Percentiles rank a stretch among this genome's conserved stretches.
Evolutionary conservation across 2,113 vertebrate species (phyloP).

Genomic region (Lophius piscatorius): DNA sequence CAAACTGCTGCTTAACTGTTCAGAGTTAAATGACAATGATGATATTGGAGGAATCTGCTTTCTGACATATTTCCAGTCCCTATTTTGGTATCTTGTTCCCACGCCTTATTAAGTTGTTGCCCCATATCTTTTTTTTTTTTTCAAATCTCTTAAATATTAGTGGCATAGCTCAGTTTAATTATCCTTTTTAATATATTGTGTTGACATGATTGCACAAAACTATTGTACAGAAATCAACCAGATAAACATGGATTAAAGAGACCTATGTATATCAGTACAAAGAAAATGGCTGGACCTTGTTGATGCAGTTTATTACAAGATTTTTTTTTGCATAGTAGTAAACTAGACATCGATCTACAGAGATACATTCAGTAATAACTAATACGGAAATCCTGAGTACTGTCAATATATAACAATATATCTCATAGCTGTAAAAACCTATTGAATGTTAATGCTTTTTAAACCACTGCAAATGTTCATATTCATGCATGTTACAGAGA

Average conservation of each 20-base stretch:
- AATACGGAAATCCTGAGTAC: slow-evolving; percentile 75
- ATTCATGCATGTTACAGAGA: slow-evolving; percentile 37
- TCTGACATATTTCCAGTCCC: no score
- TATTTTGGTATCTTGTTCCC: no score
- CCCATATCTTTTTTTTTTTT: no score
- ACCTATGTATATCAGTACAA: slow-evolving; percentile 15
- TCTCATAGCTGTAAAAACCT: slow-evolving; percentile 42
- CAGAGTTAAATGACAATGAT: no score
- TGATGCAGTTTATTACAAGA: slow-evolving; percentile 52
- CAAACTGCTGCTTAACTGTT: no score
- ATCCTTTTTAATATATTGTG: slow-evolving; percentile 42
- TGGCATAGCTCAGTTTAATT: not conserved
- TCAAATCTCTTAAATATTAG: no score
- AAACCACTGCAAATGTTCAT: slow-evolving; percentile 18
- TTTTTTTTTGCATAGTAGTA: slow-evolving; percentile 76
- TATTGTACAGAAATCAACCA: slow-evolving; percentile 7
- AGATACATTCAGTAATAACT: slow-evolving; percentile 56
- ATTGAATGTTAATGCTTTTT: slow-evolving; percentile 65
- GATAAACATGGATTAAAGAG: slow-evolving; percentile 22
- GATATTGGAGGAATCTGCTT: no score
- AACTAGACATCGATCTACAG: slow-evolving; percentile 53
- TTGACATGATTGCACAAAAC: slow-evolving; percentile 39
- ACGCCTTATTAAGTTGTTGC: no score
- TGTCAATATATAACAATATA: slow-evolving; percentile 58
- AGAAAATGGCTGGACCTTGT: slow-evolving; percentile 47